Conservation (phyloP, 2,797 vertebrate species). For the Sciurus vulgaris region DNA sequence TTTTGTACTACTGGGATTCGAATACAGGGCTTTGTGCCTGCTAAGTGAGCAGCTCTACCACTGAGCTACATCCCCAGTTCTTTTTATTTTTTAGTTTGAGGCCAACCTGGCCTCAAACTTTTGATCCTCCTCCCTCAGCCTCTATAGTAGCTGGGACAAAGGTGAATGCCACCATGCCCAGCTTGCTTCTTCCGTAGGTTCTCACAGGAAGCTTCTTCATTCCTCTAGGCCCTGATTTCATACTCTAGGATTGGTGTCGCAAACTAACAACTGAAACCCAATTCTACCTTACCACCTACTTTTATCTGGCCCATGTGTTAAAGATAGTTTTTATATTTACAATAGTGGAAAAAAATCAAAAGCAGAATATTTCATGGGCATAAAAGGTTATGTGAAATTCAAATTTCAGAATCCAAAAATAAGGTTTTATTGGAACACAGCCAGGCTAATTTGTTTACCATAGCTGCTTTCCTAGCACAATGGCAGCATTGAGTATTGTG, state of each 20-base stretch:
- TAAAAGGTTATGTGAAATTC: slow-evolving; percentile 12
- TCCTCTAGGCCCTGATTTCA: slow-evolving; percentile 2
- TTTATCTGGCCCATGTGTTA: neutral
- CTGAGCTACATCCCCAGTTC: neutral
- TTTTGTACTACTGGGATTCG: neutral
- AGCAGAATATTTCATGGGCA: neutral
- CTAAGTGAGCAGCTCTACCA: neutral
- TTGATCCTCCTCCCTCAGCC: neutral
- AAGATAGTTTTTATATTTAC: slow-evolving; percentile 10
- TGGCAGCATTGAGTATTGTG: neutral
- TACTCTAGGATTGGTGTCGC: neutral
- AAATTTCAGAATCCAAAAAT: neutral
- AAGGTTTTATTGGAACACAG: neutral
- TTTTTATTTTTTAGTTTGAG: neutral
- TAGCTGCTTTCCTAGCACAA: neutral
- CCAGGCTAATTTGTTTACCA: neutral
- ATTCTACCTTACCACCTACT: neutral
- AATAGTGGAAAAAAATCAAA: neutral
- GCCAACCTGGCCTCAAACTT: neutral
- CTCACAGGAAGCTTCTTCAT: neutral
- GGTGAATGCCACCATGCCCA: neutral
- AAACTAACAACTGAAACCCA: neutral
- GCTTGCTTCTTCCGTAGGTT: neutral
- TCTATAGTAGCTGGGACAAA: neutral
- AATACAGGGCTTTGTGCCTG: neutral